Evolutionary conservation across 37 sponge, comb jelly and placozoan species (phyloP).

Genomic region (Chondrilla cf. caribensis): DNA sequence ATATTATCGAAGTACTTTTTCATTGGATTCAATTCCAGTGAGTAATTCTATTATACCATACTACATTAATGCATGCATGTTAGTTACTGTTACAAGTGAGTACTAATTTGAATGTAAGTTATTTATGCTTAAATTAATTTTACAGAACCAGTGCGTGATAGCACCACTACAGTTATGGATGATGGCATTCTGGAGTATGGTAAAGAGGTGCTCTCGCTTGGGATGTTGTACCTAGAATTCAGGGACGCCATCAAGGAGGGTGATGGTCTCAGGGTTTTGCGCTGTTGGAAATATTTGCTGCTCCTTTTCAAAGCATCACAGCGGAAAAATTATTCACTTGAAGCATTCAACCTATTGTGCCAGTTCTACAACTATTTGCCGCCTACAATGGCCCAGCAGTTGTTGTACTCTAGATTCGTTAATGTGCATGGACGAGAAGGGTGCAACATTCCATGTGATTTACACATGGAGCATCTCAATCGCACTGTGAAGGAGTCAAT

Average conservation of each 20-base stretch:
- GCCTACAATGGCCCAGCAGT: conserved; percentile 26
- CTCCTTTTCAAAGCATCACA: background rate
- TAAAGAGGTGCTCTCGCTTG: background rate
- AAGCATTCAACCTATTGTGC: background rate
- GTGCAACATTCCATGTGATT: conserved; percentile 45
- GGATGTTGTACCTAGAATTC: background rate
- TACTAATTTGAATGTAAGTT: background rate
- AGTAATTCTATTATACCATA: background rate
- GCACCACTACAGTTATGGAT: background rate
- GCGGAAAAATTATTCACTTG: background rate
- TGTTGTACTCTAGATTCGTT: conserved; percentile 35
- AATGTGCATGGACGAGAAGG: conserved; percentile 44
- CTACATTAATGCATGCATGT: background rate
- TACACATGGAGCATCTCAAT: conserved; percentile 54
- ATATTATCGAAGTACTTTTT: background rate
- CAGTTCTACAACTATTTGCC: conserved; percentile 41
- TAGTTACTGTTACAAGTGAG: background rate
- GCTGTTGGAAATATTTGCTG: background rate
- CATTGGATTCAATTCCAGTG: background rate
- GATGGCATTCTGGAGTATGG: background rate
- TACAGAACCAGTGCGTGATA: no score
- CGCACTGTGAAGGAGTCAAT: background rate
- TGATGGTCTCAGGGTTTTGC: background rate
- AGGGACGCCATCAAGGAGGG: background rate
- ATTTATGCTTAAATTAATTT: no score